Base-by-base conservation (phyloP, 2,113 vertebrate genomes). In the Rhizomys pruinosus region DNA sequence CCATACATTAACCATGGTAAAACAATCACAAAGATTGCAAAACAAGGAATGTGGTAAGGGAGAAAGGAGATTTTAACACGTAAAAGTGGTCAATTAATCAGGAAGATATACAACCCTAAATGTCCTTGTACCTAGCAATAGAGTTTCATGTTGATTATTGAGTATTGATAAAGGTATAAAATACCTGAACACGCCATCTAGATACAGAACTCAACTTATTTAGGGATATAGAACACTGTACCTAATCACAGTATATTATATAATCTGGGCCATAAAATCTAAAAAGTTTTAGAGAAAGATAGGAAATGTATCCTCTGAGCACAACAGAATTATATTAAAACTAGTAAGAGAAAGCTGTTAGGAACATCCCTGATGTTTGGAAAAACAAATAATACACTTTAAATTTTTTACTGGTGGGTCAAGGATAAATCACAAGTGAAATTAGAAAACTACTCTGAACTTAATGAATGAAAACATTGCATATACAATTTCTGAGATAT, bases 381-480 rank as follows among this genome's bases (percentile, higher is more conserved):
- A 61, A 77, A 88, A 82, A 27, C 42, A 87, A 93, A 91, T 23
- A 71, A 44, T n/a, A 61, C 0, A 42, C 37, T 91, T 93, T 37
- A 87, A 82, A 92, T 61, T 74, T 89, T 61, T 74, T 89, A 88
- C 52, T 68, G 57, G 57, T 42, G 19, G 74, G 20, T 92, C 29
- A 89, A 71, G 52, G 66, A 85, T 39, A 92, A 89, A 74, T 89
- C 73, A 71, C 27, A 76, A 44, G 25, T 37, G 25, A 82, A 86
- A 82, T 57, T n/a, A 78, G 63, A 68, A 94, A 92, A 78, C 47
- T 87, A 90, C 76, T 92, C 78, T 63, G 73, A 93, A 89, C 32
- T 42, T 52, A 84, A 80, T 69, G 20, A 74, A 89, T 32, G 69
- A 92, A 89, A 89, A 76, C 5, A 25, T 81, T 44, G 74, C 23